Conservation (phyloP, 1,140 invertebrate genomes). For the Cherax quadricarinatus region DNA sequence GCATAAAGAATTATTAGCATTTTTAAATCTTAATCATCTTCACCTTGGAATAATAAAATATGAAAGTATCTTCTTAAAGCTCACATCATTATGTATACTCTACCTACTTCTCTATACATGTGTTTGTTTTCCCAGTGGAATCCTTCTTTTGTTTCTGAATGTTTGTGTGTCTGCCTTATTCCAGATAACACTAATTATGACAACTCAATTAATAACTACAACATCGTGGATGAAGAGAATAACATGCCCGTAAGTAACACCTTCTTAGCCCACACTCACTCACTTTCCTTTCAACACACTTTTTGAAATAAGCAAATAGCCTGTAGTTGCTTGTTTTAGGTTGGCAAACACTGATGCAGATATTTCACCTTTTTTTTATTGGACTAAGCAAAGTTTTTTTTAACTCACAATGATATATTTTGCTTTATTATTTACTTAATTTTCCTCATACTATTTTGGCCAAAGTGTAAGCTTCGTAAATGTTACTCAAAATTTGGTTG, state of each 20-base stretch:
- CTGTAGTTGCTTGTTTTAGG: constrained; percentile 32
- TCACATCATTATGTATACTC: background rate
- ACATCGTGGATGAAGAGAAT: constrained; percentile 66
- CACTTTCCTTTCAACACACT: background rate
- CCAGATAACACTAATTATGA: constrained; percentile 67
- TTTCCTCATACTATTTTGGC: background rate
- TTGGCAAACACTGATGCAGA: background rate
- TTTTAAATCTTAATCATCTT: too few relatives aligned
- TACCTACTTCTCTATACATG: background rate
- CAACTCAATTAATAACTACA: constrained; percentile 65
- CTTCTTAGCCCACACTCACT: background rate
- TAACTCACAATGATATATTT: background rate
- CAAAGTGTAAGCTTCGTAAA: too few relatives aligned
- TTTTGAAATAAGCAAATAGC: constrained; percentile 11
- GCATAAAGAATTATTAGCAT: too few relatives aligned
- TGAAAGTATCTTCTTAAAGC: background rate
- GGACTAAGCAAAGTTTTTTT: background rate
- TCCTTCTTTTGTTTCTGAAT: constrained; percentile 50
- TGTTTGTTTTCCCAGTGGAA: constrained; percentile 25
- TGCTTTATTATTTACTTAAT: too few relatives aligned
- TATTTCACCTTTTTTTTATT: too few relatives aligned
- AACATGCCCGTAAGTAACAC: constrained; percentile 64
- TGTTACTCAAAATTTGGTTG: background rate
- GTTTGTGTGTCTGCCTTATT: constrained; percentile 53
- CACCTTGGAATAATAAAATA: too few relatives aligned